Conservation (phyloP, 2,113 vertebrate genomes). For the Zeus faber region DNA sequence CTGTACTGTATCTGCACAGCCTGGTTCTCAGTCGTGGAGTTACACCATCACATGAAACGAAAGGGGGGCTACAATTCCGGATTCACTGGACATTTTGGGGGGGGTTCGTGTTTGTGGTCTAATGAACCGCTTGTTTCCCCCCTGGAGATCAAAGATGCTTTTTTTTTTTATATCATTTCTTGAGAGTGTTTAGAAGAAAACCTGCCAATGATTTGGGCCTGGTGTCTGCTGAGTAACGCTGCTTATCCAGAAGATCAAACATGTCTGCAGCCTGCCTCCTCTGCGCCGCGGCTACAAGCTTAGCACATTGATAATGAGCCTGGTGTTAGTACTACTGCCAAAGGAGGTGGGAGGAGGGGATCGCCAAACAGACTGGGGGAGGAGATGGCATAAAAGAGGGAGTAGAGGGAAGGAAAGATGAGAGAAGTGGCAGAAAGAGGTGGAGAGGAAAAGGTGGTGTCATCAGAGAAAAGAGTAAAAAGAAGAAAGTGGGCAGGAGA, state of each 20-base stretch:
- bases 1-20: no score
- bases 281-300: no score
- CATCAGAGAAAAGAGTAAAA: no score
- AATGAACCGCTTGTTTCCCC: background rate
- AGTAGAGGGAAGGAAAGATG: background rate
- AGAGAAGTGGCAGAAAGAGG: background rate
- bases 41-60: no score
- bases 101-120: background rate
- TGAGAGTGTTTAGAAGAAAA: background rate
- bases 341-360: background rate
- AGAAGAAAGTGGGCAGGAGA: background rate
- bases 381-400: background rate
- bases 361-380: background rate
- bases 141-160: background rate
- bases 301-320: conserved; percentile 13
- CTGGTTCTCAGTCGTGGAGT: no score
- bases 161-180: background rate
- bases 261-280: background rate
- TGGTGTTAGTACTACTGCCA: conserved; percentile 4
- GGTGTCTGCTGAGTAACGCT: background rate
- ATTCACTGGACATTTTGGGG: background rate
- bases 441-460: background rate
- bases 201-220: background rate
- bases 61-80: background rate
- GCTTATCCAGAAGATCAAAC: background rate